Percentiles rank a stretch among this genome's conserved stretches.
phyloP scores from a whole-genome alignment of 2,888 invertebrate species.

The Corythucha ciliata region DNA sequence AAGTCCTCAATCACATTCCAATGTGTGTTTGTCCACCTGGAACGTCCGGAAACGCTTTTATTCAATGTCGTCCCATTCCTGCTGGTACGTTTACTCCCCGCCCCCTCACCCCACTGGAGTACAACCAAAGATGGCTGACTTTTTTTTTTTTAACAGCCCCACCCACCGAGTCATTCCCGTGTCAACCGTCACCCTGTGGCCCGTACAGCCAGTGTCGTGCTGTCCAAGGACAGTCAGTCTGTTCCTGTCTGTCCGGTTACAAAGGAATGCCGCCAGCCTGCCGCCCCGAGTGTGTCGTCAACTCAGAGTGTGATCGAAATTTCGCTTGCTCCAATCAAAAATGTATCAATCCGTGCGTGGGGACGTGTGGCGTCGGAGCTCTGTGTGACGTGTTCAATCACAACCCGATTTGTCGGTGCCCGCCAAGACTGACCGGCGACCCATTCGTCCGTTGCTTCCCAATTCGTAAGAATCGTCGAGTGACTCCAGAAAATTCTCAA shows the following conservation, averaged over 20 bases:
- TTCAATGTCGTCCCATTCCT: constrained; percentile 47
- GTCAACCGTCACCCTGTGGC: constrained; percentile 44
- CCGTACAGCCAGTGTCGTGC: constrained; percentile 57
- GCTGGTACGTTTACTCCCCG: constrained; percentile 22
- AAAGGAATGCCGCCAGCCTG: constrained; percentile 63
- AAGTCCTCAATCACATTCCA: constrained; percentile 65
- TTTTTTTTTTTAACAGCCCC: constrained; percentile 32
- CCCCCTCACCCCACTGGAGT: constrained; percentile 1
- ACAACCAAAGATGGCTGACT: neutral
- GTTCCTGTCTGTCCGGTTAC: constrained; percentile 59
- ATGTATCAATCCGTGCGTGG: constrained; percentile 67
- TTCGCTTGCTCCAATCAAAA: constrained; percentile 65
- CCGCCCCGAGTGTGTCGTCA: constrained; percentile 43
- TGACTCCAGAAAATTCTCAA: constrained; percentile 40
- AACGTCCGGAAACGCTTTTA: constrained; percentile 60
- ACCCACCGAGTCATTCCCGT: constrained; percentile 48
- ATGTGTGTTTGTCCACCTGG: constrained; percentile 62
- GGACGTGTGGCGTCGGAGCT: constrained; percentile 63
- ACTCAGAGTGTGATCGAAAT: constrained; percentile 60
- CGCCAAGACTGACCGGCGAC: constrained; percentile 57
- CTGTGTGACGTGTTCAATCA: constrained; percentile 64
- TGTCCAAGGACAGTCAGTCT: constrained; percentile 61
- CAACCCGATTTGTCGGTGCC: constrained; percentile 62
- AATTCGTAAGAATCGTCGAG: constrained; percentile 42
- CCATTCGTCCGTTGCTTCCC: constrained; percentile 57